Conservation (phyloP, 2,113 vertebrate genomes). For the Apodemus speciosus region DNA sequence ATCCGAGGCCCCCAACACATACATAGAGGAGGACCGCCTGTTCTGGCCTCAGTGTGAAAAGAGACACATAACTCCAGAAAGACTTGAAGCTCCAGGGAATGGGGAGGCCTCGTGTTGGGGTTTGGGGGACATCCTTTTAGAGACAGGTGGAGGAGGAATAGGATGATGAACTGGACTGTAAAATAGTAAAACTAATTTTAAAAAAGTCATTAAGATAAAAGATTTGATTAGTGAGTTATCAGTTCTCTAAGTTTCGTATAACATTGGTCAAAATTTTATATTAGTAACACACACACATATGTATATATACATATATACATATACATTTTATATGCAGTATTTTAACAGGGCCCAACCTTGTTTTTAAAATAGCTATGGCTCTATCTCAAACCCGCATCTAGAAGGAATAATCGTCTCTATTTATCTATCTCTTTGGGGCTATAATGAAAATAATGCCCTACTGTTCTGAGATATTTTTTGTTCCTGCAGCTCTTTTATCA, state of each 20-base stretch:
- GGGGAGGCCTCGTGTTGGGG: no score
- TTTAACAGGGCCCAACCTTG: neutral
- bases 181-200: no score
- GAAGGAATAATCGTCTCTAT: neutral
- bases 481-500: constrained; percentile 32
- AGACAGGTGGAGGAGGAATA: no score
- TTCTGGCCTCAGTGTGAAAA: no score
- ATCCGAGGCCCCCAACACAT: no score
- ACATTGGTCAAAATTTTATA: neutral
- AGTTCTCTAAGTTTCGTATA: neutral
- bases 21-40: no score
- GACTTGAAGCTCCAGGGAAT: no score
- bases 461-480: neutral
- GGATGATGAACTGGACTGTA: no score
- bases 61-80: no score
- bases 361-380: neutral
- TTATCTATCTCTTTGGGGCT: neutral
- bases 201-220: neutral
- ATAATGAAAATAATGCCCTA: neutral
- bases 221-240: neutral
- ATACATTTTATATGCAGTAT: neutral
- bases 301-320: no score
- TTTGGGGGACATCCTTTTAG: no score
- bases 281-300: neutral
- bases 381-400: neutral